Evolutionary conservation across 2,797 vertebrate species (phyloP).

Genomic region (Vespertilio murinus): DNA sequence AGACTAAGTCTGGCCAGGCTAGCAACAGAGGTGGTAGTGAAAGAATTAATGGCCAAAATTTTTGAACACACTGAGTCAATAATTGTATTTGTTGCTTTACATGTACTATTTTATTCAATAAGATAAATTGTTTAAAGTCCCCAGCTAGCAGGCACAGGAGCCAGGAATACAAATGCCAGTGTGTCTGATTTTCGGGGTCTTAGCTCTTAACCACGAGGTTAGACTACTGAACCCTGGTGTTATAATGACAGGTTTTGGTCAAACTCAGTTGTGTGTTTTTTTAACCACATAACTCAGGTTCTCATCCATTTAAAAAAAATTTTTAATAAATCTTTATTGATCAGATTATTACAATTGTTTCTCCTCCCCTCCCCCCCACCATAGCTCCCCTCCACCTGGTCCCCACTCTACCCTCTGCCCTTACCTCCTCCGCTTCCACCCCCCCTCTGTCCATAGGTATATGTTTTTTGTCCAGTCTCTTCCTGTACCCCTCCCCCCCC

Average conservation of each 20-base stretch:
- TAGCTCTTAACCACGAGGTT: neutral
- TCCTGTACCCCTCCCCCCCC: too few relatives aligned
- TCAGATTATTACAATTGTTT: too few relatives aligned
- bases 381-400: too few relatives aligned
- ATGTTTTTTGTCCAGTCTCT: too few relatives aligned
- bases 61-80: neutral
- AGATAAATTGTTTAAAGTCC: neutral
- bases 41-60: neutral
- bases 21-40: neutral
- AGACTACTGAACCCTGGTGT: neutral
- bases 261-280: neutral
- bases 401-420: too few relatives aligned
- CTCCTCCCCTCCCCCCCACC: too few relatives aligned
- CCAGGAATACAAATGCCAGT: neutral
- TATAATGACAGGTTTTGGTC: neutral
- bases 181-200: neutral
- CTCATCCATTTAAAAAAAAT: too few relatives aligned
- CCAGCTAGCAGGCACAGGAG: neutral
- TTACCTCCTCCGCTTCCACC: too few relatives aligned
- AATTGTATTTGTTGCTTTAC: neutral
- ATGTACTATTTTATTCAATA: neutral
- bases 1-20: slow-evolving; percentile 28
- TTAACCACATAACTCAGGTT: neutral
- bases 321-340: too few relatives aligned
- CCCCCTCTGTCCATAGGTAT: too few relatives aligned